Evolutionary conservation across 2,797 vertebrate species (phyloP).

Genomic region (Scolopax rusticola): DNA sequence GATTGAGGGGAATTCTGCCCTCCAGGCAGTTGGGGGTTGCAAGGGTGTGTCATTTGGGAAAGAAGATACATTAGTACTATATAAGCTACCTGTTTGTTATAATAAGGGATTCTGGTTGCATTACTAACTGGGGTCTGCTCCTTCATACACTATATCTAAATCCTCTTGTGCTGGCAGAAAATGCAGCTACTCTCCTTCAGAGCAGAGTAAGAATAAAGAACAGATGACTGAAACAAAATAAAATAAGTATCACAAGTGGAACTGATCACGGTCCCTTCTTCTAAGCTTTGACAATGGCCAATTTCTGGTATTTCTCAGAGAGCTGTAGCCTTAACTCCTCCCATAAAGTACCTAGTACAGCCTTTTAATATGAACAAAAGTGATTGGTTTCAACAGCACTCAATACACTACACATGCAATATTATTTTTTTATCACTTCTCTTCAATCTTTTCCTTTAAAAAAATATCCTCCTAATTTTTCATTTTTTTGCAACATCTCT

Average conservation of each 20-base stretch:
- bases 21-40: too few species aligned
- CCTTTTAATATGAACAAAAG: not conserved
- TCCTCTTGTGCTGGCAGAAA: not conserved
- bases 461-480: not conserved
- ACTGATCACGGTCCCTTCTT: not conserved
- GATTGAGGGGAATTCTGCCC: too few species aligned
- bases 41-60: too few species aligned
- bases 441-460: not conserved
- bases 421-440: not conserved
- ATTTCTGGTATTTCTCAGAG: not conserved
- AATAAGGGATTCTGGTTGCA: too few species aligned
- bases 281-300: not conserved
- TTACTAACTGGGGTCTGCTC: too few species aligned
- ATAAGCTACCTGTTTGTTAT: too few species aligned
- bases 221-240: not conserved
- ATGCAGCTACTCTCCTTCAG: not conserved
- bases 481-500: not conserved
- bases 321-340: not conserved
- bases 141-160: not conserved
- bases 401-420: not conserved
- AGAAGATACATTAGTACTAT: too few species aligned
- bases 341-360: not conserved
- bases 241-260: not conserved
- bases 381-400: not conserved
- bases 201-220: not conserved